A percentile compares a stretch with the other conserved stretches of the same genome.
phyloP scores from a whole-genome alignment of 2,888 invertebrate species.

The Trichopoda pennipes region DNA sequence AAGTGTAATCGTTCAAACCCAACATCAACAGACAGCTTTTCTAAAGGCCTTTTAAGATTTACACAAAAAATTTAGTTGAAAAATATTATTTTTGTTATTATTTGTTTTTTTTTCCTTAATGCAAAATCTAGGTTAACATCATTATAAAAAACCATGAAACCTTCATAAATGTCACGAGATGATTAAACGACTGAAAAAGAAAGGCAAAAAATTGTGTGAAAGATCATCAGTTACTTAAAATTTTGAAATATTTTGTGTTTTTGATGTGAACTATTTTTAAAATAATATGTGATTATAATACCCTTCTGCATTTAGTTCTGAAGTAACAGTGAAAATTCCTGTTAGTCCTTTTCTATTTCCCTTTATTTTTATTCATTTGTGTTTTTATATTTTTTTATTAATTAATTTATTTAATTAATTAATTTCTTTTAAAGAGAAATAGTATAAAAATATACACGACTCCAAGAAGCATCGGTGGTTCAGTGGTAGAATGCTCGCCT shows the following conservation, averaged over 20 bases:
- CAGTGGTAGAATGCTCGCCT: constrained; percentile 72
- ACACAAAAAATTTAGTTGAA: neutral
- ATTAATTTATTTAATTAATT: no score
- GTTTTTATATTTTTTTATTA: no score
- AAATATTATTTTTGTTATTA: neutral
- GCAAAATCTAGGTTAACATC: constrained; percentile 39
- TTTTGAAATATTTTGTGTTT: neutral
- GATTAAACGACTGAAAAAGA: constrained; percentile 35
- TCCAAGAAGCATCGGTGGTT: constrained; percentile 66
- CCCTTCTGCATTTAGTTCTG: no score
- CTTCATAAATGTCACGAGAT: constrained; percentile 53
- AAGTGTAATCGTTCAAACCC: neutral
- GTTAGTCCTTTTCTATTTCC: no score
- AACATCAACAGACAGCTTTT: constrained; percentile 53
- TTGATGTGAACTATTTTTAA: neutral
- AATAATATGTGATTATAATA: neutral
- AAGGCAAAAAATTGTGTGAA: constrained; percentile 20
- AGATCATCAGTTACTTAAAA: constrained; percentile 36
- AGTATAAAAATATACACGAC: no score
- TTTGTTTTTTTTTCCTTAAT: no score
- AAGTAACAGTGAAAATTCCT: no score
- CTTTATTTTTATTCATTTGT: no score
- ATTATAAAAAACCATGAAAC: neutral
- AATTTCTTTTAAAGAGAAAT: no score
- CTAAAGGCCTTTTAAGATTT: constrained; percentile 51